A percentile compares a stretch with the other conserved stretches of the same genome.
phyloP scores from a whole-genome alignment of 2,888 invertebrate species.

The Diloba caeruleocephala region DNA sequence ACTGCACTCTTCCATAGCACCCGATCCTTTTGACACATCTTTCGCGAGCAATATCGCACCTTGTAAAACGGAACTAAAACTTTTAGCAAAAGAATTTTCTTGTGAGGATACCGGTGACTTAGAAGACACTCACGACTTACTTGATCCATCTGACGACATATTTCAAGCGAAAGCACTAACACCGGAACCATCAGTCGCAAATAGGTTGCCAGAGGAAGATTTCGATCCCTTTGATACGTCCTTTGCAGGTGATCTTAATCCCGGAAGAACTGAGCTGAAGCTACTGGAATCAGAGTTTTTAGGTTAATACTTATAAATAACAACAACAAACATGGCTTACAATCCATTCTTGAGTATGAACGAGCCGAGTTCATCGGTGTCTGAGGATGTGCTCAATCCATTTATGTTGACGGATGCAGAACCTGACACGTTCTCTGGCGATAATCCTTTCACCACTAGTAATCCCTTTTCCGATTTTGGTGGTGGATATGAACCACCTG shows the following conservation, averaged over 20 bases:
- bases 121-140: constrained; percentile 77
- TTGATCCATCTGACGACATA: constrained; percentile 86
- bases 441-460: constrained; percentile 93
- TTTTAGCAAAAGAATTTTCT: constrained; percentile 93
- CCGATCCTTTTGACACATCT: constrained; percentile 96
- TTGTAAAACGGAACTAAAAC: constrained; percentile 93
- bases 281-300: constrained; percentile 93
- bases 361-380: constrained; percentile 88
- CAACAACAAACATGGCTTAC: constrained; percentile 89
- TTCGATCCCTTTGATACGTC: constrained; percentile 96
- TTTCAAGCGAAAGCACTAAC: constrained; percentile 93
- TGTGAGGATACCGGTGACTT: constrained; percentile 76
- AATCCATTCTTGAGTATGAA: constrained; percentile 95
- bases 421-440: constrained; percentile 69
- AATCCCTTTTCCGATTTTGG: constrained; percentile 92
- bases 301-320: constrained; percentile 47
- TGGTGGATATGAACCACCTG: constrained; percentile 75
- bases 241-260: constrained; percentile 92
- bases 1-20: constrained; percentile 74
- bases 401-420: constrained; percentile 90
- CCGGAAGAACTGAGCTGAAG: constrained; percentile 94
- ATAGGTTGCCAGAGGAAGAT: constrained; percentile 72
- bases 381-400: constrained; percentile 90
- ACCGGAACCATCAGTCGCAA: constrained; percentile 86
- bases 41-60: constrained; percentile 93